These are phyloP conservation scores for Papilio demoleus DNA, from an alignment of 2,888 invertebrate species.

Conservation along the genomic window DNA sequence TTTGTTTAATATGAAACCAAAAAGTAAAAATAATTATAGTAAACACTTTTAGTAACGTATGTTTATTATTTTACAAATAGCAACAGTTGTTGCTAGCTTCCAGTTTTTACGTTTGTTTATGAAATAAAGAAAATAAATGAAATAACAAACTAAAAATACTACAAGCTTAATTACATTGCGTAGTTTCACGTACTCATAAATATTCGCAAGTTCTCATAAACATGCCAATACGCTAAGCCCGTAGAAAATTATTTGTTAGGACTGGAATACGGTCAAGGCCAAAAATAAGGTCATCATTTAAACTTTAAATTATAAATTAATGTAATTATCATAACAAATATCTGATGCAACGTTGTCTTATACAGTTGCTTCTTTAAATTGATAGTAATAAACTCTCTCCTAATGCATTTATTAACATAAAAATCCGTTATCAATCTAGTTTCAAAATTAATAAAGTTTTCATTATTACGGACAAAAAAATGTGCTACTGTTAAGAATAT, in stretches of 20 bases:
- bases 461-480: neutral
- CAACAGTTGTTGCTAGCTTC: constrained; percentile 18
- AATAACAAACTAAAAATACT: constrained; percentile 24
- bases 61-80: constrained; percentile 21
- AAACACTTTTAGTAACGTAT: neutral
- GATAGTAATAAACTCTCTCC: neutral
- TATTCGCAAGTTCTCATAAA: constrained; percentile 35
- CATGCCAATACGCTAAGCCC: constrained; percentile 31
- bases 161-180: constrained; percentile 28
- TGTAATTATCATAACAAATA: constrained; percentile 24
- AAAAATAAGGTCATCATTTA: constrained; percentile 21
- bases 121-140: constrained; percentile 36
- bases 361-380: neutral
- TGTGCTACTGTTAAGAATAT: neutral
- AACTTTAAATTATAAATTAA: constrained; percentile 22
- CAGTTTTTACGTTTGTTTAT: constrained; percentile 24
- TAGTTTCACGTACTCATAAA: constrained; percentile 36
- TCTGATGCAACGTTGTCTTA: constrained; percentile 8
- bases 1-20: neutral
- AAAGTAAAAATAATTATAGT: neutral
- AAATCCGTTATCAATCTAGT: neutral
- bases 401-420: neutral
- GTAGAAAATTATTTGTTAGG: constrained; percentile 36
- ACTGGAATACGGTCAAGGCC: constrained; percentile 33
- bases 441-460: neutral